Percentiles rank a stretch among this genome's conserved stretches.
Evolutionary conservation across 2,113 vertebrate species (phyloP).

Genomic region (Thomomys bottae): DNA sequence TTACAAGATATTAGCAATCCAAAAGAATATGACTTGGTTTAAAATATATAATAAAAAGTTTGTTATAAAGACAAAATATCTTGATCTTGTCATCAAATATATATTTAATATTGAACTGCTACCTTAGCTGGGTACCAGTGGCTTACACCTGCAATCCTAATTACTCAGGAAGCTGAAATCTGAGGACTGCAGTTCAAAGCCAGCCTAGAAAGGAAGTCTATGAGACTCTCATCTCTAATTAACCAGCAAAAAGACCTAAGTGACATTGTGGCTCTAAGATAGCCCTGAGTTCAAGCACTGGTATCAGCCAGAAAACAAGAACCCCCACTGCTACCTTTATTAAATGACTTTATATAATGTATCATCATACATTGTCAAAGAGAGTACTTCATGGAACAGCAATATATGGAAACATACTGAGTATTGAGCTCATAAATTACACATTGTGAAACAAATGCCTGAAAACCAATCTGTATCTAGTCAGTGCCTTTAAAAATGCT

Average conservation of each 20-base stretch:
- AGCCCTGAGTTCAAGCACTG: too few species aligned
- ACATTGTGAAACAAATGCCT: constrained; percentile 33
- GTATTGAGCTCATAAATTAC: not conserved
- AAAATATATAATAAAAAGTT: constrained; percentile 24
- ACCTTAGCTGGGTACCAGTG: not conserved
- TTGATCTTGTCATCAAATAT: constrained; percentile 38
- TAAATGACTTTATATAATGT: constrained; percentile 12
- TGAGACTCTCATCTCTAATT: too few species aligned
- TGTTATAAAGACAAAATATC: constrained; percentile 16
- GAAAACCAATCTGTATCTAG: constrained; percentile 38
- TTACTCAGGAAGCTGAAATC: too few species aligned
- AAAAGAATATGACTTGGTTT: constrained; percentile 7
- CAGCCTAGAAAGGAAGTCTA: too few species aligned
- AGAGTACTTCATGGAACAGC: not conserved
- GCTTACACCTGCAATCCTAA: not conserved
- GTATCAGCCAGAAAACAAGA: too few species aligned
- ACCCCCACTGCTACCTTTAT: not conserved
- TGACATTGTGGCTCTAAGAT: too few species aligned
- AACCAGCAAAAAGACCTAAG: too few species aligned
- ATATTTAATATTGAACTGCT: constrained; percentile 43
- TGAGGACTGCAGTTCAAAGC: too few species aligned
- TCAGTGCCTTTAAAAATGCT: not conserved
- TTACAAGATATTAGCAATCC: not conserved
- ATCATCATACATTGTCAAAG: too few species aligned
- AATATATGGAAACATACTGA: not conserved